A percentile compares a stretch with the other conserved stretches of the same genome.
These are phyloP conservation scores for Tridacna gigas DNA, from an alignment of 2,888 invertebrate species.

Conservation along the genomic window DNA sequence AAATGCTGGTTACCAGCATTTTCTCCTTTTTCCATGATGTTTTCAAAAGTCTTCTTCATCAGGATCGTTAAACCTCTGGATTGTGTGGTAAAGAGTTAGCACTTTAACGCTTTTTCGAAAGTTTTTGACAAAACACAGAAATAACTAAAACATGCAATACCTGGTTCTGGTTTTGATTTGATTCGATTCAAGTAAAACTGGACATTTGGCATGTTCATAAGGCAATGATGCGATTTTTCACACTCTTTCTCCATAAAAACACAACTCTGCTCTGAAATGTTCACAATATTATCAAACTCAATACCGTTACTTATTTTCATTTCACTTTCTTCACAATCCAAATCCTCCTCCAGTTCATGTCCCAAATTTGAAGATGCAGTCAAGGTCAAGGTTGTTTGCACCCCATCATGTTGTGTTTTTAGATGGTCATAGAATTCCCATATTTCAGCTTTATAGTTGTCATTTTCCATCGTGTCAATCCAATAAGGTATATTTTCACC, in stretches of 20 bases:
- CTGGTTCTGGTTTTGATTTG: slow-evolving; percentile 8
- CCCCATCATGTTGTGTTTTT: neutral
- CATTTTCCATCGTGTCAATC: neutral
- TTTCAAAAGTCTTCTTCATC: too few species aligned
- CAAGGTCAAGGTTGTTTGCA: too few species aligned
- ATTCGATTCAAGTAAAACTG: slow-evolving; percentile 8
- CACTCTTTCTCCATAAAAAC: slow-evolving; percentile 6
- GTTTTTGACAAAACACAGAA: too few species aligned
- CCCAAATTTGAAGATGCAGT: neutral
- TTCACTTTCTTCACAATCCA: neutral
- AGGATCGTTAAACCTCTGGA: too few species aligned
- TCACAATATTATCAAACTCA: neutral
- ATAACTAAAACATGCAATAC: too few species aligned
- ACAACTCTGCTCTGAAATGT: neutral
- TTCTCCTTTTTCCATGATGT: too few species aligned
- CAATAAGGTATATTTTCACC: neutral
- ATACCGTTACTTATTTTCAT: neutral
- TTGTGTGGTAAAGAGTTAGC: too few species aligned
- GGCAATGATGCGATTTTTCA: neutral
- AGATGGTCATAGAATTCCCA: neutral
- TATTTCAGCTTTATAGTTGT: neutral
- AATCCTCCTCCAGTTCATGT: neutral
- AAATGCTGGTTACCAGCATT: too few species aligned
- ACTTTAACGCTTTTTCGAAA: too few species aligned
- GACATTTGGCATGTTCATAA: slow-evolving; percentile 9